Percentiles rank a stretch among this genome's conserved stretches.
Conservation (phyloP, 2,113 vertebrate genomes). For the Corythoichthys haematopterus region DNA sequence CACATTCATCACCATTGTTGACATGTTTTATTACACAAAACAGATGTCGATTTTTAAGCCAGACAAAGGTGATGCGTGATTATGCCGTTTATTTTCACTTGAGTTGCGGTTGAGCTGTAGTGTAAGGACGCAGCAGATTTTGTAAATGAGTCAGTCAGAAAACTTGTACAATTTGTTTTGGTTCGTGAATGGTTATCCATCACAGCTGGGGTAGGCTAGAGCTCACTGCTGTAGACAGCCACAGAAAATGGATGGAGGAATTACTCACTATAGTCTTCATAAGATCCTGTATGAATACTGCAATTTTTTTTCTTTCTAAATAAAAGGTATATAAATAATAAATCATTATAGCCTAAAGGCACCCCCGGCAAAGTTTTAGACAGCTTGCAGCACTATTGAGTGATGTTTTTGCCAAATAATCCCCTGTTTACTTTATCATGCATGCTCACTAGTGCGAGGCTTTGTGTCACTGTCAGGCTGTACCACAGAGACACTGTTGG, state of each 20-base stretch:
- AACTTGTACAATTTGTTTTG: background rate
- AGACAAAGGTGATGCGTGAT: too few species aligned
- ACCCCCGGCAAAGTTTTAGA: background rate
- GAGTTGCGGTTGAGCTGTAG: too few species aligned
- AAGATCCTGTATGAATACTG: background rate
- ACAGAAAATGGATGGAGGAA: background rate
- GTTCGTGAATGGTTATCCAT: too few species aligned
- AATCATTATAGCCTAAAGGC: background rate
- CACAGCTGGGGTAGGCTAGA: too few species aligned
- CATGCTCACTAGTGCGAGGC: background rate
- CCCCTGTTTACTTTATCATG: slow-evolving; percentile 4
- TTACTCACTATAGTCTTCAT: background rate
- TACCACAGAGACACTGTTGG: background rate
- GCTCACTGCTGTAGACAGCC: background rate
- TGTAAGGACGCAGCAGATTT: too few species aligned
- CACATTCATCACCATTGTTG: too few species aligned
- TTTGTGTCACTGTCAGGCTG: slow-evolving; percentile 2
- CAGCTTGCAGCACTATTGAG: background rate
- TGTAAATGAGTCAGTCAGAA: too few species aligned
- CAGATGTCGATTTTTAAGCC: too few species aligned
- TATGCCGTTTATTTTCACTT: too few species aligned
- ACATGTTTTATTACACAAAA: background rate
- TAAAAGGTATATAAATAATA: background rate
- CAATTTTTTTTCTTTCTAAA: background rate
- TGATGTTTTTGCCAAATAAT: slow-evolving; percentile 1